Base-by-base conservation (phyloP, 2,797 vertebrate species). In the Rhinichthys osculus region DNA sequence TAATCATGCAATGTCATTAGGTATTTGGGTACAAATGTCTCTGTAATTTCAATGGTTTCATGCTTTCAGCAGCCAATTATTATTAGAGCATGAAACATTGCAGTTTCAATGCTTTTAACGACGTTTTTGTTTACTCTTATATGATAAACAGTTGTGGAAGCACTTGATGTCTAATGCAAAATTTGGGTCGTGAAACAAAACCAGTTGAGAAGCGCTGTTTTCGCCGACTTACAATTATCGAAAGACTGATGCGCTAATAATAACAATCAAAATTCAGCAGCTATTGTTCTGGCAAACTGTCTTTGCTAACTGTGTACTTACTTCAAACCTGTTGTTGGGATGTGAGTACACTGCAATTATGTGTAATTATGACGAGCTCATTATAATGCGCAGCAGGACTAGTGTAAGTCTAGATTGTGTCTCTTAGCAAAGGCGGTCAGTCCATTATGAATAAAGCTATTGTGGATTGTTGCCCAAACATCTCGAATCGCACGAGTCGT, bases 321-420 rank as follows among this genome's bases (percentile, higher is more conserved):
- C 82, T 67, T 76, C 73, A 84, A 27, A 67, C 42, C 62, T 74
- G 73, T 69, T 84, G 73, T 77, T 67, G 62, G 16, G 69, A 82
- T 59, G 81, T 17, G 35, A 71, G 76, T 30, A 73, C 78, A 23
- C 30, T 73, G 57, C 69, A 85, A 85, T 85, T 85, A 85, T 79
- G 54, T 59, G 77, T 85, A 85, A 85, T 85, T 85, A 85, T 73
- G 54, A 72, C 67, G 42, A 47, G 69, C 78, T 80, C 40, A 64
- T 79, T 85, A 85, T 79, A 85, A 85, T 85, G 76, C 73, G 4
- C 82, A 27, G 33, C 73, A 69, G 73, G 47, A 35, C 74, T 17
- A 57, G 35, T 33, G 47, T 54, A 59, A 33, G 64, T 66, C 70
- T 27, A 21, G 16, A 83, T 71, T n/a, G 80, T 40, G 64, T 44